Evolutionary conservation across 2,113 vertebrate species (phyloP).

Genomic region (Entelurus aequoreus): DNA sequence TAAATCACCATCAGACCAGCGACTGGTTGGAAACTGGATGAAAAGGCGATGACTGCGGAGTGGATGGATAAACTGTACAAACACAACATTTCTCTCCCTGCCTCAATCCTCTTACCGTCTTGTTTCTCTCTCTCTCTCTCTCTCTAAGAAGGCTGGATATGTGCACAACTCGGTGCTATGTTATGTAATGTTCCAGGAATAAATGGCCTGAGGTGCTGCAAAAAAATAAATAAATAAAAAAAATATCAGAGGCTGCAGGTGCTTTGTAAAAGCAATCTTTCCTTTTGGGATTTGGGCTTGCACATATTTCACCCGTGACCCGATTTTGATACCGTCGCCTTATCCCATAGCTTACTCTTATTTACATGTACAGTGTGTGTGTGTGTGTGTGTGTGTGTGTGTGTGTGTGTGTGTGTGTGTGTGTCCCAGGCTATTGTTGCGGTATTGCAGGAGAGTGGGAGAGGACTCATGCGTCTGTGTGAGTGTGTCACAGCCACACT

Average conservation of each 20-base stretch:
- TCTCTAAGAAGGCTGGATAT: constrained; percentile 29
- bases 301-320: constrained; percentile 4
- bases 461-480: constrained; percentile 20
- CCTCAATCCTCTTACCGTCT: constrained; percentile 39
- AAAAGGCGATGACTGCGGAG: not conserved
- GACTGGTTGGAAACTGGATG: not conserved
- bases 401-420: constrained; percentile 1
- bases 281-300: constrained; percentile 12
- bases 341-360: not conserved
- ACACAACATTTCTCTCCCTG: constrained; percentile 5
- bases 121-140: constrained; percentile 15
- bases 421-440: constrained; percentile 9
- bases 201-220: constrained; percentile 43
- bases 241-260: constrained; percentile 43
- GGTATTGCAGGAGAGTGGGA: constrained; percentile 36
- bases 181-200: constrained; percentile 60
- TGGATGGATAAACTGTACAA: constrained; percentile 6
- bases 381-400: not conserved
- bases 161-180: constrained; percentile 31
- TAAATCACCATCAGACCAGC: constrained; percentile 3
- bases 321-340: not conserved
- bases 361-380: constrained; percentile 2
- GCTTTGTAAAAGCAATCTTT: constrained; percentile 41
- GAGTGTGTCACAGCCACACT: constrained; percentile 27
- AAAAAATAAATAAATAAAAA: constrained; percentile 32